Base-by-base conservation (phyloP, 1,140 invertebrate genomes). In the Patella vulgata region DNA sequence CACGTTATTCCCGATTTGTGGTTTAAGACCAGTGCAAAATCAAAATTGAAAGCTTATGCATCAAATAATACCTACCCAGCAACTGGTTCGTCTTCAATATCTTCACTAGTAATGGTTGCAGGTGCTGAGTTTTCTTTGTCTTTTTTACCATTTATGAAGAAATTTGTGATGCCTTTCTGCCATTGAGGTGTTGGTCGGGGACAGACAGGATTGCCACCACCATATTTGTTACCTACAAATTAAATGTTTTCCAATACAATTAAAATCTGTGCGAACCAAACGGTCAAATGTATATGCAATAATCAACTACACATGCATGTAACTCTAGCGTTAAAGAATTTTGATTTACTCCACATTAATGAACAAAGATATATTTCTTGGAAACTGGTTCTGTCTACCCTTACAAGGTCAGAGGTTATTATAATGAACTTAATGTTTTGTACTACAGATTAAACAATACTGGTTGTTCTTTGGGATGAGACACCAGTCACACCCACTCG, bases 171-270 rank as follows among this genome's bases (percentile, higher is more conserved):
- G 27, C 70, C 73, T 69, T 75, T 77, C 62, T 79, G 77, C 77
- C 77, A 79, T 6, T 77, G 75, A 44, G 77, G 77, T 21, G 75
- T 79, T 1, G 77, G 77, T 30, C 73, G 56, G 11, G 60, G 65
- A 63, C 70, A 74, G 4, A 70, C 73, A 25, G 74, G 63, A 31
- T 79, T 79, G 2, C 77, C 75, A 12, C 77, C 77, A 50, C 65
- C 69, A 70, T 79, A 79, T 44, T 79, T 79, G 51, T 33, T 66
- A 44, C 47, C 48, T 66, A 56, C 58, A 52, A 59, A 63, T 60
- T 21, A 17, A 46, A 48, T 31, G 31, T 39, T 30, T 42, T 46
- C 42, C 36, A 47, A 30, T 14, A 43, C 42, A 44, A 19, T n/a
- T 23, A 3, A 17, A 19, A 44, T 23, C 6, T 5, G 36, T 9